Evolutionary conservation across 2,888 invertebrate species (phyloP).

Genomic region (Asteroscopus sphinx): DNA sequence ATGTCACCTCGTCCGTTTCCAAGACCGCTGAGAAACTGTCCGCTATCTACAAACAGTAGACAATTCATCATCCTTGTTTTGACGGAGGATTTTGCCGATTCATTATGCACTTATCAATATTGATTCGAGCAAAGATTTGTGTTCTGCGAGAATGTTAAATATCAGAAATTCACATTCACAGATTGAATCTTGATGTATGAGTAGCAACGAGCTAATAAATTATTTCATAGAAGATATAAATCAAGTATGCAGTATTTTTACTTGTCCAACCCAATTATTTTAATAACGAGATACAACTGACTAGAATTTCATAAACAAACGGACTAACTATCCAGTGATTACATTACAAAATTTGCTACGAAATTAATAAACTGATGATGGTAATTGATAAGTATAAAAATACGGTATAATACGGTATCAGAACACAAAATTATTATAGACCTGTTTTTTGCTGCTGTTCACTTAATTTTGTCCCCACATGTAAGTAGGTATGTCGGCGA

Average conservation of each 20-base stretch:
- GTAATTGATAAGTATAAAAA: too few relatives aligned
- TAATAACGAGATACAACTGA: too few relatives aligned
- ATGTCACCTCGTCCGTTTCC: conserved; percentile 59
- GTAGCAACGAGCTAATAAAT: conserved; percentile 15
- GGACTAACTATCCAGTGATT: too few relatives aligned
- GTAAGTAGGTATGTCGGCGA: conserved; percentile 6
- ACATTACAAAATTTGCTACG: conserved; percentile 2
- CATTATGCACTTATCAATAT: conserved; percentile 39
- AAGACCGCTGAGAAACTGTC: conserved; percentile 52
- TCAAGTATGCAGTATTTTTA: too few relatives aligned
- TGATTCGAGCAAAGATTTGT: conserved; percentile 36
- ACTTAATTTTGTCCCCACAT: conserved; percentile 17
- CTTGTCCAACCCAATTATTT: too few relatives aligned
- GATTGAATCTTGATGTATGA: conserved; percentile 42
- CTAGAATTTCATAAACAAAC: too few relatives aligned
- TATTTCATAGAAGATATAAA: conserved; percentile 27
- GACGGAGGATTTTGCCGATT: conserved; percentile 25
- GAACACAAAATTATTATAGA: too few relatives aligned
- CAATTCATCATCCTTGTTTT: conserved; percentile 47
- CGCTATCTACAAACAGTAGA: conserved; percentile 44
- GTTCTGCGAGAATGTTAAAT: conserved; percentile 25
- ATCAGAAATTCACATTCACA: background rate
- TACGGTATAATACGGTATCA: background rate
- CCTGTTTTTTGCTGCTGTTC: too few relatives aligned
- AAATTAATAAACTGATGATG: background rate